phyloP scores from a whole-genome alignment of 35 echinoderm and acorn worm genomes.

The Patiria miniata region DNA sequence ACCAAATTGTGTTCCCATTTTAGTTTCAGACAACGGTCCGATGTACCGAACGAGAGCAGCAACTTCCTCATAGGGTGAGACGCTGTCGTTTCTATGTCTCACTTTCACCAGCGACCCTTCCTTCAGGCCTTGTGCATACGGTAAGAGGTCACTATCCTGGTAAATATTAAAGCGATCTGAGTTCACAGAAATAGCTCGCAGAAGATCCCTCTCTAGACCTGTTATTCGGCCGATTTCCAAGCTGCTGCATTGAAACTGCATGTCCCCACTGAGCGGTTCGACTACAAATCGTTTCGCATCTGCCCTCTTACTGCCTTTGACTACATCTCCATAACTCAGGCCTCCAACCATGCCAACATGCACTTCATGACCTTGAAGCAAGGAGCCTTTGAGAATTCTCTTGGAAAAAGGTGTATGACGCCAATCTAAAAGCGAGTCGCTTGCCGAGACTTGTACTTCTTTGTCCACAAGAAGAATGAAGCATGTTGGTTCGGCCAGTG shows the following conservation, averaged over 20 bases:
- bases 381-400: background rate
- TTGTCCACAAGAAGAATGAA: constrained; percentile 16
- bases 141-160: background rate
- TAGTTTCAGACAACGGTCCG: background rate
- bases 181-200: background rate
- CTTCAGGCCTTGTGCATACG: background rate
- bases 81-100: no score
- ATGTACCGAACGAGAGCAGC: background rate
- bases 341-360: background rate
- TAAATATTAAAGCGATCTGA: background rate
- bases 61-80: background rate
- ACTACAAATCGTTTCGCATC: background rate
- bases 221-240: background rate
- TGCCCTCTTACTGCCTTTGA: background rate
- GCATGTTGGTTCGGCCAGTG: background rate
- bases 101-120: background rate
- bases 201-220: background rate
- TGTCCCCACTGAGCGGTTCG: background rate
- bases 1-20: background rate
- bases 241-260: background rate
- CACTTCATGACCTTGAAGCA: background rate
- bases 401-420: background rate
- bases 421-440: background rate
- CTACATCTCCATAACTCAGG: background rate
- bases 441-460: background rate